A percentile compares a stretch with the other conserved stretches of the same genome.
Conservation (phyloP, 2,888 invertebrate genomes). For the Bimastos eiseni region DNA sequence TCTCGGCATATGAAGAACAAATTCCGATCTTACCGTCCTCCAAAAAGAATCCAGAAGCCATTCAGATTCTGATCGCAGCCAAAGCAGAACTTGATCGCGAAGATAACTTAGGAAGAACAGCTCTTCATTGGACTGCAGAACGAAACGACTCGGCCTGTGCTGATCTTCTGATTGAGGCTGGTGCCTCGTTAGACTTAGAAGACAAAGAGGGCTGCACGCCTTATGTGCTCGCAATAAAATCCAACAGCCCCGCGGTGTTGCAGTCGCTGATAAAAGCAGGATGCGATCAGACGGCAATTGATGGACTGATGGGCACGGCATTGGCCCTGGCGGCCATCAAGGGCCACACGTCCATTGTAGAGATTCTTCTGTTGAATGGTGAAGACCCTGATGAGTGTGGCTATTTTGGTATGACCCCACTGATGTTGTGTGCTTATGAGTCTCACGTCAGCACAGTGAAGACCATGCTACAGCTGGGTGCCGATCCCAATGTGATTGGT, state of each 20-base stretch:
- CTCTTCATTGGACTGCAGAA: constrained; percentile 35
- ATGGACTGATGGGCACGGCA: constrained; percentile 37
- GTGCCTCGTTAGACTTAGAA: constrained; percentile 28
- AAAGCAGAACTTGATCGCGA: constrained; percentile 28
- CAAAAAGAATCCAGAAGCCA: constrained; percentile 23
- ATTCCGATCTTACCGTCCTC: neutral
- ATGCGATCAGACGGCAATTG: constrained; percentile 34
- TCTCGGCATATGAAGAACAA: neutral
- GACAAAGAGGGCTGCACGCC: constrained; percentile 35
- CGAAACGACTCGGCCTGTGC: neutral
- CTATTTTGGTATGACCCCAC: constrained; percentile 38
- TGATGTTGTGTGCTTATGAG: constrained; percentile 36
- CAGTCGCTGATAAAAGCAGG: constrained; percentile 33
- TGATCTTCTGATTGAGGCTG: constrained; percentile 30
- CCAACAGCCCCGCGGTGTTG: constrained; percentile 27
- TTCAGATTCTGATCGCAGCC: constrained; percentile 28
- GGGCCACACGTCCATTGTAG: constrained; percentile 30
- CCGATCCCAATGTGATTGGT: constrained; percentile 30
- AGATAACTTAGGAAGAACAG: constrained; percentile 32
- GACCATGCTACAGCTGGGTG: constrained; percentile 30
- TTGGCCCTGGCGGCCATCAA: constrained; percentile 30
- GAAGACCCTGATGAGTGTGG: constrained; percentile 39
- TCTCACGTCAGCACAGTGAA: constrained; percentile 30
- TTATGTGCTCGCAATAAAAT: constrained; percentile 30
- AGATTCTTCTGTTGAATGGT: constrained; percentile 33